A percentile compares a stretch with the other conserved stretches of the same genome.
phyloP scores from a whole-genome alignment of 2,888 invertebrate species.

The Eurois occulta region DNA sequence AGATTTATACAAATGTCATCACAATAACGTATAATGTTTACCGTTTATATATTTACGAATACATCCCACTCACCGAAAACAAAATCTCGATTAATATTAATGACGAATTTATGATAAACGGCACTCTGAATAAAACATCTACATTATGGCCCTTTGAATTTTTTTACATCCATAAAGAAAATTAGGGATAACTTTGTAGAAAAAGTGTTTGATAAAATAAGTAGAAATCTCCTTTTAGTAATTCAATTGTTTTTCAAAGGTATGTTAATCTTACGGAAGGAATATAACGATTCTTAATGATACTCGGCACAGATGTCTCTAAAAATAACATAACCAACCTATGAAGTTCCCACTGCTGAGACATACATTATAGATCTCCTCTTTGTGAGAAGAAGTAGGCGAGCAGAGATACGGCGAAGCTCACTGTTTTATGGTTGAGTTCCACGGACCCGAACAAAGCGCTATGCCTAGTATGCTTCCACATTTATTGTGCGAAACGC shows the following conservation, averaged over 20 bases:
- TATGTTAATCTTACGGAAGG: not conserved
- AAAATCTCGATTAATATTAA: slow-evolving; percentile 54
- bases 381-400: not conserved
- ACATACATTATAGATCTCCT: not conserved
- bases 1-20: not conserved
- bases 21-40: slow-evolving; percentile 17
- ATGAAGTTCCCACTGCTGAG: not conserved
- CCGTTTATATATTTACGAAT: slow-evolving; percentile 11
- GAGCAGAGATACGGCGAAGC: no score
- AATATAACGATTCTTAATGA: not conserved
- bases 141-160: slow-evolving; percentile 38
- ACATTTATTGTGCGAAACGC: no score
- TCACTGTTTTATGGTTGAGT: no score
- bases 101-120: slow-evolving; percentile 40
- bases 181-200: slow-evolving; percentile 27
- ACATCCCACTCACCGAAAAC: slow-evolving; percentile 30
- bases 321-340: not conserved
- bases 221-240: slow-evolving; percentile 3
- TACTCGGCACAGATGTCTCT: not conserved
- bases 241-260: slow-evolving; percentile 1
- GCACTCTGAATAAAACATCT: slow-evolving; percentile 54
- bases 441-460: no score
- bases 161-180: slow-evolving; percentile 33
- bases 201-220: slow-evolving; percentile 11
- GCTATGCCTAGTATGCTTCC: no score